Percentiles rank a stretch among this genome's conserved stretches.
Evolutionary conservation across 2,888 invertebrate species (phyloP).

Genomic region (Pomacea canaliculata): DNA sequence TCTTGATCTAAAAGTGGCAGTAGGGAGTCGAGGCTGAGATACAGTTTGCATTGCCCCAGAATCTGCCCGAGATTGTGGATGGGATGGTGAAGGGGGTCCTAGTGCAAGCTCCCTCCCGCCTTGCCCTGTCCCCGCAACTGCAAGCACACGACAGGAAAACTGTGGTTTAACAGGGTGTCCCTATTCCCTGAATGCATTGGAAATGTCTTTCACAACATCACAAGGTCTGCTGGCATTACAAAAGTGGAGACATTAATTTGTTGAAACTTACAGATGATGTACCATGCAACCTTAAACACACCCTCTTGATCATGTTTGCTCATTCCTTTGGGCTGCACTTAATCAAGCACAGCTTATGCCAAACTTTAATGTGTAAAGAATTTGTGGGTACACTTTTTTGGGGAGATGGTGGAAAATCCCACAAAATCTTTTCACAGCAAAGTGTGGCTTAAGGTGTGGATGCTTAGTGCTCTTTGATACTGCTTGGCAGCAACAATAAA

Average conservation of each 20-base stretch:
- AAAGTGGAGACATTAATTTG: neutral
- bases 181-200: neutral
- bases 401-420: too few relatives aligned
- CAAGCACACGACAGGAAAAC: conserved; percentile 19
- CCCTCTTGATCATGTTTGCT: too few relatives aligned
- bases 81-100: conserved; percentile 3
- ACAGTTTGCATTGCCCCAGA: neutral
- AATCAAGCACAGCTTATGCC: too few relatives aligned
- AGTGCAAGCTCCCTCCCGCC: conserved; percentile 19
- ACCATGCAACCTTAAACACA: neutral
- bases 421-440: too few relatives aligned
- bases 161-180: conserved; percentile 1
- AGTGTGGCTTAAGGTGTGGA: too few relatives aligned
- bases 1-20: neutral
- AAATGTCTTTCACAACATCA: too few relatives aligned
- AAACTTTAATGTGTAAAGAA: too few relatives aligned
- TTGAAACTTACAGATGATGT: neutral
- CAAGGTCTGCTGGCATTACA: too few relatives aligned
- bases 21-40: neutral
- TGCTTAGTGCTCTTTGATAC: too few relatives aligned
- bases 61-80: neutral
- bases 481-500: too few relatives aligned
- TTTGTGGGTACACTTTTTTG: too few relatives aligned
- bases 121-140: conserved; percentile 14
- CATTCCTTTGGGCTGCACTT: too few relatives aligned